Evolutionary conservation across 2,797 vertebrate genomes (phyloP).

Genomic region (Holocentrus rufus): DNA sequence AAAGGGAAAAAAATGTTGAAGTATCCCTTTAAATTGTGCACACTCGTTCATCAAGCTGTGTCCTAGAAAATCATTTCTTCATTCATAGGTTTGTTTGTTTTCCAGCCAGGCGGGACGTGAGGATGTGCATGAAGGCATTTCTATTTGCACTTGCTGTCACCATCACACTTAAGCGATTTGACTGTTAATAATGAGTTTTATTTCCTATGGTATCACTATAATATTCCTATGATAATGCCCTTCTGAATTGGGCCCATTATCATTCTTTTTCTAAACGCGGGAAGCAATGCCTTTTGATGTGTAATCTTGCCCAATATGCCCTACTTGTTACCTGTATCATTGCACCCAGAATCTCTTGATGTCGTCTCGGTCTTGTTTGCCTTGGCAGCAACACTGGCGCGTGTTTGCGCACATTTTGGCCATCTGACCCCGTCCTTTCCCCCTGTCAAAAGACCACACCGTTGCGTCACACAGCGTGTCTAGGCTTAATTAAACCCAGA

Average conservation of each 20-base stretch:
- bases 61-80: neutral
- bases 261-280: too few relatives aligned
- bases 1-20: too few relatives aligned
- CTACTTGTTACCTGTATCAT: slow-evolving; percentile 18
- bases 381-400: slow-evolving; percentile 27
- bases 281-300: neutral
- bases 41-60: neutral
- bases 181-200: too few relatives aligned
- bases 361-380: slow-evolving; percentile 52
- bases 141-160: slow-evolving; percentile 50
- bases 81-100: slow-evolving; percentile 25
- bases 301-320: too few relatives aligned
- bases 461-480: slow-evolving; percentile 74
- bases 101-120: slow-evolving; percentile 41
- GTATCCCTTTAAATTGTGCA: too few relatives aligned
- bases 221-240: too few relatives aligned
- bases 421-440: slow-evolving; percentile 34
- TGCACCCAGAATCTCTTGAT: neutral
- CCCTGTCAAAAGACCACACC: slow-evolving; percentile 17
- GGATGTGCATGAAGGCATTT: slow-evolving; percentile 27
- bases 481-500: slow-evolving; percentile 85
- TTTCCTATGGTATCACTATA: too few relatives aligned
- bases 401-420: slow-evolving; percentile 62
- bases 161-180: slow-evolving; percentile 16
- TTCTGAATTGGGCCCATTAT: too few relatives aligned